Evolutionary conservation across 2,113 vertebrate species (phyloP).

Genomic region (Pachypanchax playfairii): DNA sequence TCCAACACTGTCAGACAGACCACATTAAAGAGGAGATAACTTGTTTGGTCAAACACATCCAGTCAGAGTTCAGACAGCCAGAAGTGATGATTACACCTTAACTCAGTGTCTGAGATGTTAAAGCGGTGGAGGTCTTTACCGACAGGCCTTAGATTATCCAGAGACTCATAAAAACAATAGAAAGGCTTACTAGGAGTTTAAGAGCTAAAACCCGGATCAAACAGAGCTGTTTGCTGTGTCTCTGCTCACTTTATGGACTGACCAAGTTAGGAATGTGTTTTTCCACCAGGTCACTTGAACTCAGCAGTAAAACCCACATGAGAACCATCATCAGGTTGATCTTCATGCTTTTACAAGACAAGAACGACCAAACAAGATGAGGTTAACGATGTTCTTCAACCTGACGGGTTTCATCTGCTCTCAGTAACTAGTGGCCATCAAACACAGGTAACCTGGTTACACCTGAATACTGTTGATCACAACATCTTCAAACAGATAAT

Average conservation of each 20-base stretch:
- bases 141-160: background rate
- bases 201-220: conserved; percentile 10
- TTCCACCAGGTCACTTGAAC: conserved; percentile 3
- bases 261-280: background rate
- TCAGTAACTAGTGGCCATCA: background rate
- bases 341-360: too few species aligned
- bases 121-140: background rate
- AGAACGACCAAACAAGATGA: too few species aligned
- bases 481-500: background rate
- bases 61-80: background rate
- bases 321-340: too few species aligned
- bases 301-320: conserved; percentile 6
- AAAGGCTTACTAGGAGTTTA: background rate
- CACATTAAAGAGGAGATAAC: background rate
- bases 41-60: background rate
- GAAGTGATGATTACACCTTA: background rate
- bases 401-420: background rate
- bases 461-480: background rate
- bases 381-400: background rate
- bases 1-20: background rate
- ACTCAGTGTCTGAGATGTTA: background rate
- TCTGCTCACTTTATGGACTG: background rate
- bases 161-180: background rate
- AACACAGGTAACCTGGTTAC: too few species aligned
- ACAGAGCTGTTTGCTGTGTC: background rate